A percentile compares a stretch with the other conserved stretches of the same genome.
Conservation (phyloP, 2,888 invertebrate species). For the Acanthosepion esculentum region DNA sequence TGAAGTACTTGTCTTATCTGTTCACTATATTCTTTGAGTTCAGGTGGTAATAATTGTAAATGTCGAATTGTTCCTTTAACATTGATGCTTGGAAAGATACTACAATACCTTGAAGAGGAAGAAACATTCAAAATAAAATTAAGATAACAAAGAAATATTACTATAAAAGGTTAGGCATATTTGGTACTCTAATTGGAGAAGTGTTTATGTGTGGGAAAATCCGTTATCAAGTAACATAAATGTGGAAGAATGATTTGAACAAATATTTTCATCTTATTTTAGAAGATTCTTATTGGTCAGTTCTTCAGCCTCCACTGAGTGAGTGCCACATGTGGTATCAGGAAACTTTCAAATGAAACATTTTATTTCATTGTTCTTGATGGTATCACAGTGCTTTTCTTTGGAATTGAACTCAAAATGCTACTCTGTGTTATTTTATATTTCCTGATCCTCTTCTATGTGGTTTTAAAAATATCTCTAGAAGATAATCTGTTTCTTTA, state of each 20-base stretch:
- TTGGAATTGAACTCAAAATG: no score
- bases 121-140: neutral
- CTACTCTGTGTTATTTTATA: no score
- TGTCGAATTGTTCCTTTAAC: slow-evolving; percentile 74
- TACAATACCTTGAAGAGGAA: slow-evolving; percentile 68
- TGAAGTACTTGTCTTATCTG: slow-evolving; percentile 70
- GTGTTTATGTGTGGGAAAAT: no score
- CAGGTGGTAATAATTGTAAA: slow-evolving; percentile 73
- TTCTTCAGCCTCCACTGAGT: neutral
- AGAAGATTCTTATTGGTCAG: neutral
- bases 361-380: no score
- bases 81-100: slow-evolving; percentile 74
- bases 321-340: no score
- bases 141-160: neutral
- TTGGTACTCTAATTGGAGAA: no score
- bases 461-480: no score
- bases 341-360: no score
- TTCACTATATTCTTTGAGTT: slow-evolving; percentile 72
- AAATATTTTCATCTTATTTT: neutral
- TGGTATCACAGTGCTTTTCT: no score
- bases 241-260: neutral
- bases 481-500: no score
- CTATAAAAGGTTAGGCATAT: neutral
- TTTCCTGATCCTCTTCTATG: no score
- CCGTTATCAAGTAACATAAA: neutral